A percentile compares a stretch with the other conserved stretches of the same genome.
phyloP scores from a whole-genome alignment of 1,140 invertebrate genomes.

The Glomeris maerens region DNA sequence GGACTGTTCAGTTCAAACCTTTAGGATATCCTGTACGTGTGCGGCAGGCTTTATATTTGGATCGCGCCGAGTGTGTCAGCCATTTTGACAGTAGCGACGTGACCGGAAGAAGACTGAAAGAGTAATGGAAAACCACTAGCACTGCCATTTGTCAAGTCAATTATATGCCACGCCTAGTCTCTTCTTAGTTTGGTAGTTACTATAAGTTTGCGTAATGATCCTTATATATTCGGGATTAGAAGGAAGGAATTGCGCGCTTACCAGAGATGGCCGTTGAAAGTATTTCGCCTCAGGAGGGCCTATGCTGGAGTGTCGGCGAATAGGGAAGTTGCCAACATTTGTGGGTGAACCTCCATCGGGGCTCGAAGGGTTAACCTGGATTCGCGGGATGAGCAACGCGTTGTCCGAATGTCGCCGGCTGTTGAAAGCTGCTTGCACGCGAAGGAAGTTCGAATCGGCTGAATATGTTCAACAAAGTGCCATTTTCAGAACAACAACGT shows the following conservation, averaged over 20 bases:
- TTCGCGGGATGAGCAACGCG: conserved; percentile 68
- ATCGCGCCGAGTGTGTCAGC: too few relatives aligned
- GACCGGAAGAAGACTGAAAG: neutral
- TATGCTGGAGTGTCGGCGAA: conserved; percentile 72
- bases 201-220: too few relatives aligned
- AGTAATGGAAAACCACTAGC: neutral
- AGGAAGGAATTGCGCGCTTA: neutral
- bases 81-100: too few relatives aligned
- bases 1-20: too few relatives aligned
- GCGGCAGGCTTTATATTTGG: too few relatives aligned
- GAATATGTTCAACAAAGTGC: conserved; percentile 41
- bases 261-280: conserved; percentile 41
- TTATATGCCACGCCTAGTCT: too few relatives aligned
- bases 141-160: neutral
- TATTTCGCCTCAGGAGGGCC: conserved; percentile 67
- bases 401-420: conserved; percentile 78
- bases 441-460: conserved; percentile 70
- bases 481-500: neutral
- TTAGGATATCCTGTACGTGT: too few relatives aligned
- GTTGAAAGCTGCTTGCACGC: conserved; percentile 55
- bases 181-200: too few relatives aligned
- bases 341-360: conserved; percentile 68
- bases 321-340: conserved; percentile 53
- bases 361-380: conserved; percentile 22
- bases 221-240: too few relatives aligned